Base-by-base conservation (phyloP, 2,797 vertebrate species). In the Paramormyrops hopkinsi region DNA sequence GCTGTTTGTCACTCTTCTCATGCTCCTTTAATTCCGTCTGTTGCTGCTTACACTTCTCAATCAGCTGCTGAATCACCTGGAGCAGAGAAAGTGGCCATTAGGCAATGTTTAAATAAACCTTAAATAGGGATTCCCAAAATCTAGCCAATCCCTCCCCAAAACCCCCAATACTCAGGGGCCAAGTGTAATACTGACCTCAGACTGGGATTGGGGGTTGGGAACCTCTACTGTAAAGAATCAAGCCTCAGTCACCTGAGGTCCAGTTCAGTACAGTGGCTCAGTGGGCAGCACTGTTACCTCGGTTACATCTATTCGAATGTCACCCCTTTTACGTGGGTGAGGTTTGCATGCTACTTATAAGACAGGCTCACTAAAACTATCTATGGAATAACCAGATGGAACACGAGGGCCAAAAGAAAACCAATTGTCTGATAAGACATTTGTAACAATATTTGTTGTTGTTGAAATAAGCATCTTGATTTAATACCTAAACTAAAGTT, bases 21-120 rank as follows among this genome's bases (percentile, higher is more conserved):
- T 89, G 65, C 59, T 90, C 88, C 1, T 92, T 89, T 50, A 94
- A 91, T 91, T 96, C 93, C 6, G 1, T 50, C 79, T 93, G 91
- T 90, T 95, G 94, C 92, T 93, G 91, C 90, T 94, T 91, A 90
- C 95, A 93, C 91, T 93, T 95, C 29, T 92, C 93, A 3, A 92
- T 95, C n/a, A 96, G 92, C 91, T 95, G 93, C 87, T 95, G 89
- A 83, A 94, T 89, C 92, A 93, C 93, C 96, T 96, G 88, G 2
- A 83, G 88, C 90, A 73, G 51, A 44, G 84, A 37, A 50, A 83
- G 2, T 44, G 86, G 44, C 50, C 3, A 4, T 73, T 17, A 1
- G 9, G 53, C 33, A 59, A 37, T 7, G 85, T 82, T 82, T 44
- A 46, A 44, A n/a, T 82, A 44, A 44, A 46, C 37, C 19, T 44